Evolutionary conservation across 30 jellyfish, hydroid and myxozoan genomes (phyloP), one percentile per base, ranked within the genome.

Genomic region (Mastigias papua): DNA sequence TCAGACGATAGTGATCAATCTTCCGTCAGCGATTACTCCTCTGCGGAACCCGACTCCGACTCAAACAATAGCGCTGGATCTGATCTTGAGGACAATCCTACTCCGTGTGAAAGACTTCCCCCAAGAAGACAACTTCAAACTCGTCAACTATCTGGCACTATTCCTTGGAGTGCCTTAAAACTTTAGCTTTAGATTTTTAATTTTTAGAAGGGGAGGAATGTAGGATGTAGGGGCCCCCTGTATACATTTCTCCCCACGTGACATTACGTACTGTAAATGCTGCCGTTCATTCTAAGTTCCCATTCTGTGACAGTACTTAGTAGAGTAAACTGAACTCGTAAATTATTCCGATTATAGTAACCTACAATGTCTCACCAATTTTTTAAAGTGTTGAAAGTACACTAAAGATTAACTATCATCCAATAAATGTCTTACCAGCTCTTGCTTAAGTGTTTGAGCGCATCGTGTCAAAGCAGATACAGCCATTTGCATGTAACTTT

Each of bases 181-280:
- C 74, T 21, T 29, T 62, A 62, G 20, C 6, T 62, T 62, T 21
- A 11, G 34, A 62, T 11, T 62, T 62, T 62, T 62, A 11, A n/a
- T n/a, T 21, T 62, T 62, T 62, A 62, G 0, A 29, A 1, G 74
- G 74, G 74, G 74, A 62, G 74, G 74, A 62, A 62, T 62, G 74
- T 2, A 62, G 74, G 74, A 29, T 62, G 0, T 62, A 29, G 74
- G 16, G 0, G 9, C n/a, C n/a, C n/a, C n/a, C n/a, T n/a, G n/a
- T n/a, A n/a, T n/a, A n/a, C n/a, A n/a, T n/a, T n/a, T n/a, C n/a
- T n/a, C n/a, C n/a, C n/a, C n/a, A n/a, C n/a, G n/a, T n/a, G n/a
- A n/a, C n/a, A n/a, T n/a, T n/a, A n/a, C n/a, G n/a, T n/a, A n/a
- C n/a, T n/a, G n/a, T n/a, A n/a, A n/a, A n/a, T n/a, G n/a, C n/a